These are phyloP conservation scores for Drosophila pseudotakahashii DNA, from an alignment of 2,888 invertebrate species.

Conservation along the genomic window DNA sequence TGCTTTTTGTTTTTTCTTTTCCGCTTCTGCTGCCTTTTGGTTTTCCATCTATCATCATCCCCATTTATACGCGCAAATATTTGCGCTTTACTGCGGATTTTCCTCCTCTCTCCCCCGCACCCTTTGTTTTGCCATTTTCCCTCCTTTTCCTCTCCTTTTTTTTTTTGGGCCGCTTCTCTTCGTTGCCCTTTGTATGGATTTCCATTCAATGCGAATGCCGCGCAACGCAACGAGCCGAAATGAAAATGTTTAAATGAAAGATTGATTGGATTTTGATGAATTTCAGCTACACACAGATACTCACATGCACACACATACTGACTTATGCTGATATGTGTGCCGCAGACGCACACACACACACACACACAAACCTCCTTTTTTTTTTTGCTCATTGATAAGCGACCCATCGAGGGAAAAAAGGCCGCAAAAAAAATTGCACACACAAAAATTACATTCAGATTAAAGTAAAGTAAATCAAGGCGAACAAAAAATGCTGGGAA, in stretches of 20 bases:
- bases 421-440: slow-evolving; percentile 8
- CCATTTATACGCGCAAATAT: slow-evolving; percentile 79
- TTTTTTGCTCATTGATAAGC: slow-evolving; percentile 40
- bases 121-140: slow-evolving; percentile 60
- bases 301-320: slow-evolving; percentile 5
- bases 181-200: slow-evolving; percentile 51
- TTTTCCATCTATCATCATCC: slow-evolving; percentile 59
- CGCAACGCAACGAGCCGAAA: slow-evolving; percentile 72
- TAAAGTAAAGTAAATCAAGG: slow-evolving; percentile 71
- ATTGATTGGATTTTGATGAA: slow-evolving; percentile 81
- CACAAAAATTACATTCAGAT: slow-evolving; percentile 63
- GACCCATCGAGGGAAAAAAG: slow-evolving; percentile 12
- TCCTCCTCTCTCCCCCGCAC: background rate
- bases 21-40: slow-evolving; percentile 27
- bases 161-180: slow-evolving; percentile 10
- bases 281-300: slow-evolving; percentile 57
- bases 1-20: background rate
- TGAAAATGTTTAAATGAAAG: slow-evolving; percentile 81
- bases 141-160: slow-evolving; percentile 2
- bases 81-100: slow-evolving; percentile 76
- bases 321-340: slow-evolving; percentile 19
- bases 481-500: background rate
- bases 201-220: slow-evolving; percentile 64
- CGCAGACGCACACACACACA: slow-evolving; percentile 1
- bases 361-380: no score